Conservation (phyloP, 1,140 invertebrate species). For the Prorops nasuta region DNA sequence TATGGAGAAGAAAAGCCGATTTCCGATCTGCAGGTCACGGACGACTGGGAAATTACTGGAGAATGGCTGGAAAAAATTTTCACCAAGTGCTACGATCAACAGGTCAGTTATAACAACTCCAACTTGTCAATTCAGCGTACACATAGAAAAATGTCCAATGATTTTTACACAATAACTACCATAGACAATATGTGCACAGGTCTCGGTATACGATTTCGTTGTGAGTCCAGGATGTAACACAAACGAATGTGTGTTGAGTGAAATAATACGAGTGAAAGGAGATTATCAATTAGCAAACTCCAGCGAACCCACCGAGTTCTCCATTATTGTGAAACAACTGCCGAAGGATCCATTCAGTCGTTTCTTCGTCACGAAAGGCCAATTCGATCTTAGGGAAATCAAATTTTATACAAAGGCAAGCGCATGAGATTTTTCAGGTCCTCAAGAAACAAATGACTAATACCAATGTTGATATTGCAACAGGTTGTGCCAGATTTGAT, state of each 20-base stretch:
- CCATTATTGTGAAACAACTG: conserved; percentile 72
- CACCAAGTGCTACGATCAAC: conserved; percentile 31
- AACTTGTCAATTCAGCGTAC: not conserved
- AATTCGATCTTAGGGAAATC: conserved; percentile 79
- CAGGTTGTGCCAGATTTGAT: conserved; percentile 67
- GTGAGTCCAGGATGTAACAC: conserved; percentile 58
- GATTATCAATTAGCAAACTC: conserved; percentile 36
- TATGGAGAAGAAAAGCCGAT: no score
- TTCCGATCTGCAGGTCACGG: conserved; percentile 42
- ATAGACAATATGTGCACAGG: conserved; percentile 16
- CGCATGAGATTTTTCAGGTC: not conserved
- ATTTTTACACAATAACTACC: no score
- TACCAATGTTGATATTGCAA: conserved; percentile 2
- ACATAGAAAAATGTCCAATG: no score
- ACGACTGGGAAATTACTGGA: conserved; percentile 59
- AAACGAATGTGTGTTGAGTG: conserved; percentile 63
- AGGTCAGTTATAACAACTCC: conserved; percentile 26
- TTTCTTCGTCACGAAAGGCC: conserved; percentile 75
- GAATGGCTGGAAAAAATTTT: conserved; percentile 62
- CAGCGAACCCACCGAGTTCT: conserved; percentile 46
- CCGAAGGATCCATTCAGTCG: conserved; percentile 73
- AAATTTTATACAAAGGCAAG: conserved; percentile 77
- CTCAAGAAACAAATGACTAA: not conserved
- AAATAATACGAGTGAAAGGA: conserved; percentile 52
- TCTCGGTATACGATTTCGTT: conserved; percentile 54